Evolutionary conservation across 2,888 invertebrate species (phyloP), one percentile per base, ranked within the genome.

Genomic region (Nomada ferruginata): DNA sequence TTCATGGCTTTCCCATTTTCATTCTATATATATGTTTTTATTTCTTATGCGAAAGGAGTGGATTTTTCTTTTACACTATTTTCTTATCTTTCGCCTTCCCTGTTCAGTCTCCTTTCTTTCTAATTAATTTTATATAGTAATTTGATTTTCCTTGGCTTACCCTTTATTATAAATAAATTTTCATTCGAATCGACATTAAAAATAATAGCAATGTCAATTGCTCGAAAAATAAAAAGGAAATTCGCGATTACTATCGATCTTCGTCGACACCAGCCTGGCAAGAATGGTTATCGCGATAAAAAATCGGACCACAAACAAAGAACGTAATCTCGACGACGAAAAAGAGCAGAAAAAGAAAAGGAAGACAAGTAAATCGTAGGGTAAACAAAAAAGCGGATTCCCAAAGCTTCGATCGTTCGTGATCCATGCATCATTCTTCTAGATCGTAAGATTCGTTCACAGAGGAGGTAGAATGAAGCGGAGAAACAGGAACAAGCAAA

Each of bases 221-320:
- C 15, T 13, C 15, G 50, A 50, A 50, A 50, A 50, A 50, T 50
- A 7, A 36, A 7, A 36, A 36, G 7, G 36, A 36, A 36, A 29
- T 29, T 15, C 29, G 66, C 64, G 82, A 72, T 71, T 60, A 71
- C 59, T 20, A 20, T 72, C 59, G 64, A 44, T 55, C 59, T 1
- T 20, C 13, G n/a, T 59, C 29, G n/a, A 50, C 10, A 13, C 50
- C 26, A 11, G 36, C 55, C 50, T 60, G 53, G 57, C 79, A 52
- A 42, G 20, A 9, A 57, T 3, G 69, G 63, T 44, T 52, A 52
- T 20, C 44, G 42, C 36, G 66, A 47, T 64, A 76, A 75, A 79
- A 53, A 78, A 77, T 83, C 76, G 86, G 84, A 86, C 86, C 86
- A 87, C 63, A 86, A 79, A 76, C 65, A 72, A 79, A 76, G 55